phyloP scores from a whole-genome alignment of 2,113 vertebrate species.

The Sigmodon hispidus region DNA sequence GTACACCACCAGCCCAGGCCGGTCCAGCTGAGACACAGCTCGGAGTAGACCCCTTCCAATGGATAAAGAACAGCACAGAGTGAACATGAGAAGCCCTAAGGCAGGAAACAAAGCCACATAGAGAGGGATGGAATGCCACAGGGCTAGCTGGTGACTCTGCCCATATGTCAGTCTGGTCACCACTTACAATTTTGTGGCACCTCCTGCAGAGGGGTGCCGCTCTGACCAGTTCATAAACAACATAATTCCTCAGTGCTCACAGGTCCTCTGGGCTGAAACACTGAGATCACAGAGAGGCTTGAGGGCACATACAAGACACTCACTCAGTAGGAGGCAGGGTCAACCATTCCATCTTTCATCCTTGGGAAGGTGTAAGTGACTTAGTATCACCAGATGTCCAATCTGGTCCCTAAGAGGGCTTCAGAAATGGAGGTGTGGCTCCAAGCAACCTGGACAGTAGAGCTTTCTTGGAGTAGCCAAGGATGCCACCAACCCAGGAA shows the following conservation, averaged over 20 bases:
- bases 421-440: background rate
- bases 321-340: background rate
- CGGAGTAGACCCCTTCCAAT: background rate
- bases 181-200: accelerated
- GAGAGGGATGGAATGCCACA: accelerated
- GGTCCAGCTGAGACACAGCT: background rate
- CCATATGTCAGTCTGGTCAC: accelerated
- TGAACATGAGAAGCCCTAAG: background rate
- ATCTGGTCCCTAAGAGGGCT: background rate
- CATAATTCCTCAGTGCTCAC: background rate
- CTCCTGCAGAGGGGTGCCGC: background rate
- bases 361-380: accelerated
- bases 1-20: background rate
- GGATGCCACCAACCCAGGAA: accelerated
- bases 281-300: background rate
- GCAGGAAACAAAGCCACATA: accelerated
- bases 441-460: background rate
- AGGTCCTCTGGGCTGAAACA: background rate
- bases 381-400: background rate
- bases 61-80: background rate
- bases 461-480: background rate
- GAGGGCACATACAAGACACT: background rate
- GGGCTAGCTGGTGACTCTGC: accelerated
- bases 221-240: background rate
- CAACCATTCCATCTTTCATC: background rate